Percentiles rank a stretch among this genome's conserved stretches.
phyloP scores from a whole-genome alignment of 2,113 vertebrate genomes.

The Lagopus leucura region DNA sequence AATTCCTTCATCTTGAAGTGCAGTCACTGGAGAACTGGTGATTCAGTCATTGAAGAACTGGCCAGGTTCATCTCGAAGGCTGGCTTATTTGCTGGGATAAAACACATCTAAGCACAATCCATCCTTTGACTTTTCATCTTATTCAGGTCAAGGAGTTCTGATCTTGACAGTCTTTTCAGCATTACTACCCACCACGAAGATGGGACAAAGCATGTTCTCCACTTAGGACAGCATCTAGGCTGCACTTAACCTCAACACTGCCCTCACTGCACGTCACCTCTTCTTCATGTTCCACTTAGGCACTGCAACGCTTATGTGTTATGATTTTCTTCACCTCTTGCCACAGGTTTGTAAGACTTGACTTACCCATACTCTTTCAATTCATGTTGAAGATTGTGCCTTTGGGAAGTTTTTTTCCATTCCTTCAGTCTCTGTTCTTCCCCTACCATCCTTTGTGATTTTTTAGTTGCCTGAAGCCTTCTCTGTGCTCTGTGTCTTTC shows the following conservation, averaged over 20 bases:
- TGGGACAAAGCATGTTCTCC: background rate
- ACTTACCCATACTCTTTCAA: background rate
- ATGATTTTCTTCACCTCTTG: background rate
- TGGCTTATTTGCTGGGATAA: background rate
- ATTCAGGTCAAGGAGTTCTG: background rate
- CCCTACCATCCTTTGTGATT: background rate
- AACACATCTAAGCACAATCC: background rate
- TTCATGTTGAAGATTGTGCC: too few species aligned
- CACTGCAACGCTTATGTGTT: background rate
- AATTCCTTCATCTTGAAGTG: background rate
- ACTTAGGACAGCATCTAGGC: background rate
- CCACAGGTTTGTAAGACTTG: background rate
- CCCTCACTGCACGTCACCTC: background rate
- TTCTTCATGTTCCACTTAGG: background rate
- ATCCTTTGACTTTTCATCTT: background rate
- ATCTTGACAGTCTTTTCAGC: background rate
- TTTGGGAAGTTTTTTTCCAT: background rate
- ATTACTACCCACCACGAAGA: background rate
- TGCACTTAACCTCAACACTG: background rate
- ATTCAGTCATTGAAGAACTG: background rate
- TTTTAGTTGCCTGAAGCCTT: background rate
- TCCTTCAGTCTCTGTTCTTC: background rate
- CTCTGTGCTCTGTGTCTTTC: too few species aligned
- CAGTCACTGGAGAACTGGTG: background rate
- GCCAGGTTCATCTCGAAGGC: background rate